Conservation (phyloP, 2,888 invertebrate genomes). For the Eupsilia transversa region DNA sequence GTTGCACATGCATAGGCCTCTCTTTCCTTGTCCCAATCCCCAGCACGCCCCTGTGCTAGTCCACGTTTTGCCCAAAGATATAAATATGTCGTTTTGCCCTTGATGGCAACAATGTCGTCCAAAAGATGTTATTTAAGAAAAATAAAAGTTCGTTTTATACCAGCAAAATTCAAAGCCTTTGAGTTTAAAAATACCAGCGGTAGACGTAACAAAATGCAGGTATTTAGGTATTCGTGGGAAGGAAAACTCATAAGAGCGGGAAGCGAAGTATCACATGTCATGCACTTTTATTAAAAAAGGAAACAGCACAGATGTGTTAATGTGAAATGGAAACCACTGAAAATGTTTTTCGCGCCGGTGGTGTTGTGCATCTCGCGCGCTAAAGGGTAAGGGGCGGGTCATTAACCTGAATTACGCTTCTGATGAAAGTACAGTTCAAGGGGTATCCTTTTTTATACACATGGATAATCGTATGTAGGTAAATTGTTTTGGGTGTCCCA, state of each 20-base stretch:
- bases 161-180: too few relatives aligned
- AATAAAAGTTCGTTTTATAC: neutral
- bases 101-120: too few relatives aligned
- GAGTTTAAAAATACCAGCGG: slow-evolving; percentile 5
- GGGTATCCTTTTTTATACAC: slow-evolving; percentile 29
- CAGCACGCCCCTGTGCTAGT: too few relatives aligned
- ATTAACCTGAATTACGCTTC: slow-evolving; percentile 43
- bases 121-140: neutral
- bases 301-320: slow-evolving; percentile 12
- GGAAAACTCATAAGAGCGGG: slow-evolving; percentile 25
- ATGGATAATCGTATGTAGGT: neutral
- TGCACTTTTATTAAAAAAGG: slow-evolving; percentile 45
- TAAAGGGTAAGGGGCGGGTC: slow-evolving; percentile 44
- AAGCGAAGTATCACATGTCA: slow-evolving; percentile 30
- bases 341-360: slow-evolving; percentile 13
- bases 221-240: neutral
- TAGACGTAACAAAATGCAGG: slow-evolving; percentile 6
- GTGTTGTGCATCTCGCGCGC: slow-evolving; percentile 17
- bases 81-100: too few relatives aligned
- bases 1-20: too few relatives aligned
- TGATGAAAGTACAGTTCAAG: slow-evolving; percentile 47
- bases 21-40: too few relatives aligned
- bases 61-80: too few relatives aligned
- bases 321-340: slow-evolving; percentile 23
- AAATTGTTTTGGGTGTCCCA: neutral